phyloP scores from a whole-genome alignment of 2,113 vertebrate genomes.

The Megaptera novaeangliae region DNA sequence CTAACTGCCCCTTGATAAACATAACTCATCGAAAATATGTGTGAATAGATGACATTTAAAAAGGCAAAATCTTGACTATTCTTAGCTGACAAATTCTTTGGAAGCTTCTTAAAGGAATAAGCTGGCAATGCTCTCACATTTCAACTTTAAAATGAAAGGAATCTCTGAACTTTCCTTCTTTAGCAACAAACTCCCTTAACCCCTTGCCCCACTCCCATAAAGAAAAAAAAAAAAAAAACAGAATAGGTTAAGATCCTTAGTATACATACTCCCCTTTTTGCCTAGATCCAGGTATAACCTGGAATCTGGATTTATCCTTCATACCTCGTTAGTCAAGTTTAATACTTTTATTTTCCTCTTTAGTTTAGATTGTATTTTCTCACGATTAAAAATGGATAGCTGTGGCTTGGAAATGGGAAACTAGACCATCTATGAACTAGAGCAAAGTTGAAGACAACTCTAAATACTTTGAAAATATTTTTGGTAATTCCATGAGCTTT shows the following conservation, averaged over 20 bases:
- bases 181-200: conserved; percentile 29
- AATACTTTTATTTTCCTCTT: conserved; percentile 32
- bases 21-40: neutral
- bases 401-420: conserved; percentile 50
- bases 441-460: conserved; percentile 61
- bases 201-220: neutral
- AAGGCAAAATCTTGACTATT: conserved; percentile 51
- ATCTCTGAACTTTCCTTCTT: conserved; percentile 49
- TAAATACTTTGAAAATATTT: conserved; percentile 37
- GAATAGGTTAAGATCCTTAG: neutral
- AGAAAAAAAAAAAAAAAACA: neutral
- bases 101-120: conserved; percentile 43
- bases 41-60: conserved; percentile 40
- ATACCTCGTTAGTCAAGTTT: neutral
- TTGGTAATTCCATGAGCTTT: conserved; percentile 34
- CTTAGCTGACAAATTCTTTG: conserved; percentile 53
- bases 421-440: conserved; percentile 22
- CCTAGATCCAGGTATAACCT: neutral
- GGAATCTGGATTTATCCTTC: neutral
- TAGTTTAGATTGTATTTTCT: conserved; percentile 39
- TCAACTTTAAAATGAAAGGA: conserved; percentile 54
- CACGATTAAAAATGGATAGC: conserved; percentile 44
- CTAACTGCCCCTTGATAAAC: neutral
- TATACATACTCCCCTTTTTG: neutral
- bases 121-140: conserved; percentile 27